Evolutionary conservation across 2,113 vertebrate genomes (phyloP).

Genomic region (Bos javanicus): DNA sequence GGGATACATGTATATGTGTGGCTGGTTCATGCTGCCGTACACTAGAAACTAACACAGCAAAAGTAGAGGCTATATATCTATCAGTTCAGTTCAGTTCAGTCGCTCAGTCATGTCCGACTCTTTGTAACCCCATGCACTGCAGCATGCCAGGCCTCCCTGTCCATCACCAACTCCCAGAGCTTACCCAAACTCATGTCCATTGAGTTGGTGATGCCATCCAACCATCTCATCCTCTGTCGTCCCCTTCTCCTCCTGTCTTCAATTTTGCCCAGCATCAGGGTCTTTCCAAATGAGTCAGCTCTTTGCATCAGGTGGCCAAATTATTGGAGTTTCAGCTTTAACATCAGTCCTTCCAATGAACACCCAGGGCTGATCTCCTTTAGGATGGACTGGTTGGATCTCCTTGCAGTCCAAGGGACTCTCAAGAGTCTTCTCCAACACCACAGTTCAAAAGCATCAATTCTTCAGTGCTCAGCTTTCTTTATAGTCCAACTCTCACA

Average conservation of each 20-base stretch:
- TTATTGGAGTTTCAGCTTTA: background rate
- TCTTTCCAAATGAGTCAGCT: background rate
- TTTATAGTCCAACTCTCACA: too few species aligned
- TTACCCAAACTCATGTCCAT: accelerated
- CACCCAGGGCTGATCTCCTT: background rate
- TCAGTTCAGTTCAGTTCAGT: background rate
- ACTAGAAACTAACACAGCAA: background rate
- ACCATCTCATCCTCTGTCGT: background rate
- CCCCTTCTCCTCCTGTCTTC: background rate
- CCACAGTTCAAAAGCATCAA: background rate
- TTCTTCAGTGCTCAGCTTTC: background rate
- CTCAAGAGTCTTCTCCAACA: background rate
- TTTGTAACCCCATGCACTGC: accelerated
- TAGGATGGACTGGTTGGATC: background rate
- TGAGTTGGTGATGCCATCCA: background rate
- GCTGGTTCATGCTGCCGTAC: background rate
- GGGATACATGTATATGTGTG: accelerated
- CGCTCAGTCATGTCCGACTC: accelerated
- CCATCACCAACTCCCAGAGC: background rate
- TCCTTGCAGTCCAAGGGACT: background rate
- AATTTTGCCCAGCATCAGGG: background rate
- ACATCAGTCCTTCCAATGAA: background rate
- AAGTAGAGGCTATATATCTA: accelerated
- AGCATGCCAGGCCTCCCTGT: background rate
- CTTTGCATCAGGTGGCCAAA: background rate